Evolutionary conservation across 2,888 invertebrate species (phyloP).

Genomic region (Junonia oenone): DNA sequence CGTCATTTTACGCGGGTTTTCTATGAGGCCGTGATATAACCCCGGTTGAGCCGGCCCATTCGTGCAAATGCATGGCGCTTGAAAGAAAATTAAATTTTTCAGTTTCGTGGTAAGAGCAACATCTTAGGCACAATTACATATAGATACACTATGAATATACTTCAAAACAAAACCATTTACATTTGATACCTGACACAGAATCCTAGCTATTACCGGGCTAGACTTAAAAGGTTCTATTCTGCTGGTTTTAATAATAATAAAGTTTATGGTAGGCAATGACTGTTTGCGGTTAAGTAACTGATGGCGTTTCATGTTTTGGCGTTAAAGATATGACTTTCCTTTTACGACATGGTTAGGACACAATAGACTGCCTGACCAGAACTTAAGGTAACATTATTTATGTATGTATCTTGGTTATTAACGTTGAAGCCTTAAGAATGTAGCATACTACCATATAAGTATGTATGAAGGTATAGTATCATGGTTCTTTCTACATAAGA

Average conservation of each 20-base stretch:
- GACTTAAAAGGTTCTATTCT: not conserved
- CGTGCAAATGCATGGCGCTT: no score
- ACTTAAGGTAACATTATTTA: not conserved
- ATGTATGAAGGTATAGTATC: no score
- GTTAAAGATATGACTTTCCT: constrained; percentile 19
- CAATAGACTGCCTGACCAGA: constrained; percentile 9
- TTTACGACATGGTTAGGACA: constrained; percentile 20
- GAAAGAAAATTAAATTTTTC: no score
- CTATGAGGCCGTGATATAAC: no score
- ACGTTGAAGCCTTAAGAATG: no score
- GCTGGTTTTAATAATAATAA: constrained; percentile 20
- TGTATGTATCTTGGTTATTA: constrained; percentile 6
- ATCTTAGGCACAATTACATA: not conserved
- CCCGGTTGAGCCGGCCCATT: no score
- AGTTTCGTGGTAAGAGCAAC: no score
- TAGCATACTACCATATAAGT: no score
- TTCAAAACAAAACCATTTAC: not conserved
- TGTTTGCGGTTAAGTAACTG: constrained; percentile 52
- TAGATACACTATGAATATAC: no score
- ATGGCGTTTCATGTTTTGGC: constrained; percentile 39
- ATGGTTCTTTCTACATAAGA: no score
- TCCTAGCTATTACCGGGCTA: not conserved
- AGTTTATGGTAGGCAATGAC: constrained; percentile 20
- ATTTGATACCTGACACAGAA: not conserved
- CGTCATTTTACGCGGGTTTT: no score